A percentile compares a stretch with the other conserved stretches of the same genome.
These are phyloP conservation scores for Archivesica marissinica DNA, from an alignment of 1,140 invertebrate genomes.

Conservation along the genomic window DNA sequence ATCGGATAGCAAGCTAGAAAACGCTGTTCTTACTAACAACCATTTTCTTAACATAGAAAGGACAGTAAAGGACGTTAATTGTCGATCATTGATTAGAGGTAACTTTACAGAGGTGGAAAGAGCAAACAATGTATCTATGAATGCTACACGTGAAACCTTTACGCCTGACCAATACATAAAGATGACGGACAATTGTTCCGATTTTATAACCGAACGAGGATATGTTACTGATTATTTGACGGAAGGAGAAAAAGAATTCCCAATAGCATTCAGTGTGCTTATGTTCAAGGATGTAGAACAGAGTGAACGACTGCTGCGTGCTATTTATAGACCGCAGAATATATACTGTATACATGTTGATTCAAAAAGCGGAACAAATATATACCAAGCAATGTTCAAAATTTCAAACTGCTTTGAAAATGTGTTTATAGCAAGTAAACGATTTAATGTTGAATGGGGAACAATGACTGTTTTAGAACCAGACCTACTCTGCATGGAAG, in stretches of 20 bases:
- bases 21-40: neutral
- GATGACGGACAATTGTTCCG: constrained; percentile 27
- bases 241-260: constrained; percentile 71
- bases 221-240: constrained; percentile 68
- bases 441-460: constrained; percentile 71
- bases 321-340: constrained; percentile 81
- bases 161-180: neutral
- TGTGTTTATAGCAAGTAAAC: constrained; percentile 71
- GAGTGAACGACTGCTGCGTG: constrained; percentile 75
- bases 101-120: neutral
- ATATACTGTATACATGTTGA: constrained; percentile 82
- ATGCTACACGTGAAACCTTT: neutral
- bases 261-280: constrained; percentile 77
- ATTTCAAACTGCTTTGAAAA: constrained; percentile 75
- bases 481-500: constrained; percentile 77
- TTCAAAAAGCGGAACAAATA: constrained; percentile 64
- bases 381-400: constrained; percentile 53
- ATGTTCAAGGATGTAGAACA: constrained; percentile 76
- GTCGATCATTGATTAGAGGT: neutral
- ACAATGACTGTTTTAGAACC: constrained; percentile 70
- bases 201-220: constrained; percentile 49
- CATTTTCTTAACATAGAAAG: neutral
- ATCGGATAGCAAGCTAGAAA: neutral
- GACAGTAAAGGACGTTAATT: constrained; percentile 15
- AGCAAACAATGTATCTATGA: neutral